Evolutionary conservation across 2,113 vertebrate species (phyloP).

Genomic region (Gymnobelideus leadbeateri): DNA sequence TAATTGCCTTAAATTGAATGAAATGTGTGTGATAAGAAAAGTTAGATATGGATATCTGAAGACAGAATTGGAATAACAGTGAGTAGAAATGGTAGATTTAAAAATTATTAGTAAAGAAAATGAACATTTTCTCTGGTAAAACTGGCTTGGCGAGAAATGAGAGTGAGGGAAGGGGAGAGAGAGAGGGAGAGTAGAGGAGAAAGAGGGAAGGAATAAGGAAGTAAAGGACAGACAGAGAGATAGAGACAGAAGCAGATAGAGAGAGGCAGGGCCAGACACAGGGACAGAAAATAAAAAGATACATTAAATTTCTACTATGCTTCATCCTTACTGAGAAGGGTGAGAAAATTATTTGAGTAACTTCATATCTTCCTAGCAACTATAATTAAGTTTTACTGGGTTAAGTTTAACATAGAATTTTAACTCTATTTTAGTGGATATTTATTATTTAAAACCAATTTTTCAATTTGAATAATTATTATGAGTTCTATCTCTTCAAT

Average conservation of each 20-base stretch:
- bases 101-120: conserved; percentile 36
- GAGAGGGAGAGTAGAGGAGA: neutral
- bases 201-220: neutral
- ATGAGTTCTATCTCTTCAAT: neutral
- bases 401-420: too few relatives aligned
- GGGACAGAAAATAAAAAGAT: neutral
- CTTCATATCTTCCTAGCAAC: neutral
- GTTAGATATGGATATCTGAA: conserved; percentile 24
- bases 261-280: neutral
- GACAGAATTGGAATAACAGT: neutral
- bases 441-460: neutral
- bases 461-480: neutral
- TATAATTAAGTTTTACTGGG: neutral
- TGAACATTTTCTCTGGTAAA: neutral
- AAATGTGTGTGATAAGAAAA: conserved; percentile 37
- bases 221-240: neutral
- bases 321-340: neutral
- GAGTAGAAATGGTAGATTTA: conserved; percentile 1
- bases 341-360: neutral
- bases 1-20: conserved; percentile 13
- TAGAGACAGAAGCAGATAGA: too few relatives aligned
- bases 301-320: neutral
- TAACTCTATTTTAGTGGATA: neutral
- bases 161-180: neutral
- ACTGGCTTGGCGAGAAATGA: neutral